phyloP scores from a whole-genome alignment of 2,113 vertebrate species.

The Odocoileus virginianus region DNA sequence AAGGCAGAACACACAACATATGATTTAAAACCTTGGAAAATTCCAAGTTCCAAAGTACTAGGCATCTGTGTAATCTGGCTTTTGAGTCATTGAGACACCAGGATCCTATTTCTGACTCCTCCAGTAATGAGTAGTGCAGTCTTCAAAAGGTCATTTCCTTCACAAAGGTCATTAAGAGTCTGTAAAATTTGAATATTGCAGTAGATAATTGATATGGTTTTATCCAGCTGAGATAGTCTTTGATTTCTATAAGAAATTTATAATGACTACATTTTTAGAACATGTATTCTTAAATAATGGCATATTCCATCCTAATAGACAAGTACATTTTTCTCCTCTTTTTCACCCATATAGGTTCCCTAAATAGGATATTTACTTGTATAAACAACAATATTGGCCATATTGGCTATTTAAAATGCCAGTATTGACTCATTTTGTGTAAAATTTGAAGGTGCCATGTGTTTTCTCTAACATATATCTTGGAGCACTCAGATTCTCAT shows the following conservation, averaged over 20 bases:
- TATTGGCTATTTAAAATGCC: not conserved
- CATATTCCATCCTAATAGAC: not conserved
- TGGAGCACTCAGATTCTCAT: not conserved
- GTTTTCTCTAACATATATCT: not conserved
- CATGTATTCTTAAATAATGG: not conserved
- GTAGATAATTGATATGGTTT: not conserved
- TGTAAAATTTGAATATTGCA: not conserved
- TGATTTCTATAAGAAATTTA: not conserved
- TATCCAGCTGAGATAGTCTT: not conserved
- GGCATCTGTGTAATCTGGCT: not conserved
- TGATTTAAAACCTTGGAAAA: not conserved
- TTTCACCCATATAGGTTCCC: not conserved
- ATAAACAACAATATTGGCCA: not conserved
- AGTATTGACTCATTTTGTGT: not conserved
- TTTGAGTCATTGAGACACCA: not conserved
- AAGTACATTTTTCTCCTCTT: not conserved
- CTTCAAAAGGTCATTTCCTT: conserved; percentile 26
- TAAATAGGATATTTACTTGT: not conserved
- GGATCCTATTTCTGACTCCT: not conserved
- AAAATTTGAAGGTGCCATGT: not conserved
- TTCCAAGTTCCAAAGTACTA: not conserved
- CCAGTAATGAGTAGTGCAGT: not conserved
- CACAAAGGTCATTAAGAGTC: not conserved
- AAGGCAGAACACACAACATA: not conserved
- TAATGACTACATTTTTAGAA: not conserved